These are phyloP conservation scores for Camelus bactrianus DNA, from an alignment of 2,113 vertebrate species.

Conservation along the genomic window DNA sequence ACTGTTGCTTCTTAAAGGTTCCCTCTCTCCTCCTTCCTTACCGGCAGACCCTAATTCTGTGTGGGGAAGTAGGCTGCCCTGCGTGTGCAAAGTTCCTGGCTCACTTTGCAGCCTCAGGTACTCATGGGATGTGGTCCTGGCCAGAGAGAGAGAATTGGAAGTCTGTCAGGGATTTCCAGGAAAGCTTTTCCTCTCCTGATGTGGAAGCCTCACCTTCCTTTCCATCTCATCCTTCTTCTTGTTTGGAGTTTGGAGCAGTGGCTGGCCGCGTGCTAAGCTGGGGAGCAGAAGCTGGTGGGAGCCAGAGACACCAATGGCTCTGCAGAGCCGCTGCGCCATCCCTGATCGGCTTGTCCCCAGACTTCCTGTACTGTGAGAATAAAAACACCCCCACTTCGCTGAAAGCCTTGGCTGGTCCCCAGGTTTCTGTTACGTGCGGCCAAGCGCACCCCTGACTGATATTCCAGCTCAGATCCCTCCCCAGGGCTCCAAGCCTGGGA, in stretches of 20 bases:
- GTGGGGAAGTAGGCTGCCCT: background rate
- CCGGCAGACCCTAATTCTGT: background rate
- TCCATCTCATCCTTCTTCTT: background rate
- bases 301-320: background rate
- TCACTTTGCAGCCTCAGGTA: background rate
- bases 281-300: background rate
- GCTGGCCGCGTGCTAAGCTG: rapidly evolving
- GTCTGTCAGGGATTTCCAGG: background rate
- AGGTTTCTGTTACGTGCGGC: background rate
- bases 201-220: background rate
- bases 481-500: background rate
- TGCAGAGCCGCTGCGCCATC: background rate
- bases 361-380: background rate
- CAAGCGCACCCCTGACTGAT: background rate
- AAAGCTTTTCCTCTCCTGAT: background rate
- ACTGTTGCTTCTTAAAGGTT: background rate
- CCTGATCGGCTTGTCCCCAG: background rate
- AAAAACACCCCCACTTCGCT: background rate
- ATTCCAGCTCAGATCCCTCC: background rate
- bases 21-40: background rate
- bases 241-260: background rate
- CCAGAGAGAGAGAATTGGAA: background rate
- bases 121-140: background rate
- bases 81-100: background rate
- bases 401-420: background rate